These are phyloP conservation scores for Todiramphus chloris DNA, from an alignment of 2,113 vertebrate genomes.

Conservation along the genomic window DNA sequence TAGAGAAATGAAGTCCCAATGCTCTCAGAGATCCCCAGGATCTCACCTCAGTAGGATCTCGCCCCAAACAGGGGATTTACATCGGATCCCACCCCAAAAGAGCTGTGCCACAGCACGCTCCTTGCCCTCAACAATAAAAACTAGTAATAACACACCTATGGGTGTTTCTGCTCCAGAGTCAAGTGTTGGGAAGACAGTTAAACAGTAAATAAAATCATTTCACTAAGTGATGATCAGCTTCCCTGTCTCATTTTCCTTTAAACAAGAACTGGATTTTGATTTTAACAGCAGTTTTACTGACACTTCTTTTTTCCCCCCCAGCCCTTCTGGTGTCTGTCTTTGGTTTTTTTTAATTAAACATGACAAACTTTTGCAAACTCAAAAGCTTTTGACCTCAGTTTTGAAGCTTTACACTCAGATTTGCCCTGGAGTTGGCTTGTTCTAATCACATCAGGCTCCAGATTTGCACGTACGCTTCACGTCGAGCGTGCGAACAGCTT, in stretches of 20 bases:
- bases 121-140: background rate
- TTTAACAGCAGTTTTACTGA: background rate
- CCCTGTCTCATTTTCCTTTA: background rate
- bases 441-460: background rate
- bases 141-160: background rate
- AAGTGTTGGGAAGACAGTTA: background rate
- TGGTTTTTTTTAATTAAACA: background rate
- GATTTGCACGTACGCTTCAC: background rate
- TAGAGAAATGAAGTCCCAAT: background rate
- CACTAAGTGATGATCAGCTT: background rate
- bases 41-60: background rate
- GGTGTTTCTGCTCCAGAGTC: background rate
- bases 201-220: background rate
- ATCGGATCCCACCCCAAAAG: background rate
- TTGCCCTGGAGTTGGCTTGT: background rate
- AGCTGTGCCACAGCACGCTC: background rate
- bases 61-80: too few relatives aligned
- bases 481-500: background rate
- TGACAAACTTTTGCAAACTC: background rate
- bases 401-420: background rate
- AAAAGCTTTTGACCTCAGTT: background rate
- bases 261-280: background rate
- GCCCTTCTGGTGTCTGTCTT: background rate
- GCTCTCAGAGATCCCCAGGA: background rate
- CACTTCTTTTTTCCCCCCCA: background rate